Percentiles rank a stretch among this genome's conserved stretches.
Evolutionary conservation across 2,113 vertebrate genomes (phyloP).

Genomic region (Aramus guarauna): DNA sequence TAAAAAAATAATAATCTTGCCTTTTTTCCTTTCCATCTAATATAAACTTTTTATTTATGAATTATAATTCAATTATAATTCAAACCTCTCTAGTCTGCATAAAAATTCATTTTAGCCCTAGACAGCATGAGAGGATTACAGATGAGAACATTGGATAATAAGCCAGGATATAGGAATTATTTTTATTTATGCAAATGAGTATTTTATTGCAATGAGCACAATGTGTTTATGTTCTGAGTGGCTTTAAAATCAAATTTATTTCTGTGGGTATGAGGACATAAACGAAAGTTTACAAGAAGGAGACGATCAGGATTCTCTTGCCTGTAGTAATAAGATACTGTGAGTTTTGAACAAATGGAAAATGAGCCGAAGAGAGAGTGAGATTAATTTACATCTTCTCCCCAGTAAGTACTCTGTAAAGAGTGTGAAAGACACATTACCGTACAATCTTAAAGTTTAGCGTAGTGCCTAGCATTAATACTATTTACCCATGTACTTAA

Average conservation of each 20-base stretch:
- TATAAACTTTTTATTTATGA: not conserved
- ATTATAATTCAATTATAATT: not conserved
- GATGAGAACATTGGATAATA: not conserved
- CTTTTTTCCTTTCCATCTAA: not conserved
- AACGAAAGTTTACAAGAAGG: not conserved
- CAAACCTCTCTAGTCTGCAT: not conserved
- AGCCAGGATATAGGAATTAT: not conserved
- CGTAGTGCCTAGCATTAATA: not conserved
- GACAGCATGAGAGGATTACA: not conserved
- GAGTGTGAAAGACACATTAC: not conserved
- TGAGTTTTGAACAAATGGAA: not conserved
- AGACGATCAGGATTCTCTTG: not conserved
- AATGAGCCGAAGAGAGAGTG: not conserved
- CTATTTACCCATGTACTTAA: not conserved
- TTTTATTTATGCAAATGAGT: not conserved
- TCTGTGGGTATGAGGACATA: not conserved
- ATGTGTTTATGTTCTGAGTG: not conserved
- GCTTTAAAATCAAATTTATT: not conserved
- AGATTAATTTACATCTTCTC: not conserved
- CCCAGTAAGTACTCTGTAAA: not conserved
- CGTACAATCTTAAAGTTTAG: not conserved
- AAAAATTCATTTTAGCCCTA: not conserved
- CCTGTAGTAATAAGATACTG: not conserved
- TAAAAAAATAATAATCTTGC: not conserved
- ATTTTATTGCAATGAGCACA: not conserved